Conservation (phyloP, 2,888 invertebrate genomes). For the Trileptium ribeirensis region DNA sequence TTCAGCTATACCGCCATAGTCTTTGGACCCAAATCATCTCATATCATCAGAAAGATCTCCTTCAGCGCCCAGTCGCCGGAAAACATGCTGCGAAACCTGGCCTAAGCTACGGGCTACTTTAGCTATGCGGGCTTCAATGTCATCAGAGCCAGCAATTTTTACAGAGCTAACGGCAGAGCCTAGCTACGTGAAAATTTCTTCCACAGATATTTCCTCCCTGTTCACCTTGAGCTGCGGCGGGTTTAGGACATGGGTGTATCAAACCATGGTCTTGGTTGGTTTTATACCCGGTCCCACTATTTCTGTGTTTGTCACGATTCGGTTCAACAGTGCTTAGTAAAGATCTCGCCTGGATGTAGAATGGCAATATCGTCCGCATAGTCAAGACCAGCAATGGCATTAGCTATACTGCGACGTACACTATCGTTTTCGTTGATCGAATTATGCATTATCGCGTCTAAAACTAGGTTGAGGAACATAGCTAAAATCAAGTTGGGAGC, state of each 20-base stretch:
- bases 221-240: not conserved
- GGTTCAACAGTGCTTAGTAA: not conserved
- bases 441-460: no score
- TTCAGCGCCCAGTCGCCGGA: no score
- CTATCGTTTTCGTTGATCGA: no score
- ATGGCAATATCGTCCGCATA: constrained; percentile 11
- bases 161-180: not conserved
- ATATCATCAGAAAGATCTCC: no score
- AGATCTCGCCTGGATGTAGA: not conserved
- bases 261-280: not conserved
- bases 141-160: not conserved
- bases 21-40: no score
- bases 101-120: not conserved
- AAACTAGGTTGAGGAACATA: no score
- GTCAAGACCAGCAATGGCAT: not conserved
- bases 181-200: not conserved
- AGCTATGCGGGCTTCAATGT: not conserved
- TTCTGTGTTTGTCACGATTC: not conserved
- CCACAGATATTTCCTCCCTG: not conserved
- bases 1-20: no score
- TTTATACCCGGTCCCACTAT: not conserved
- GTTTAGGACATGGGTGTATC: not conserved
- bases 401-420: not conserved
- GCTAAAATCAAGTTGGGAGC: no score
- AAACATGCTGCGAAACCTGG: not conserved